Evolutionary conservation across 2,113 vertebrate species (phyloP).

Genomic region (Athene noctua): DNA sequence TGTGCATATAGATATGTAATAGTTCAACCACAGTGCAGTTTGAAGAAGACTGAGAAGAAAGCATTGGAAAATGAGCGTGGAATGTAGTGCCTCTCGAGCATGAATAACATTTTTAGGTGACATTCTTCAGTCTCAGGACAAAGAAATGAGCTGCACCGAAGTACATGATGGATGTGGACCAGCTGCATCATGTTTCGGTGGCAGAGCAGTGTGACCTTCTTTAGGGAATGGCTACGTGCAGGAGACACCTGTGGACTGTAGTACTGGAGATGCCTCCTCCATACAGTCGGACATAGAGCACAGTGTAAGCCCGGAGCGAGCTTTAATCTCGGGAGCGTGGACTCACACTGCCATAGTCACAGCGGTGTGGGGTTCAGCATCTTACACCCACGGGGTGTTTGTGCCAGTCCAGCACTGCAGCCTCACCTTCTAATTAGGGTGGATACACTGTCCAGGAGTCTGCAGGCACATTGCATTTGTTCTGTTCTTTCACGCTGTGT

Average conservation of each 20-base stretch:
- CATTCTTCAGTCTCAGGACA: neutral
- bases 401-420: neutral
- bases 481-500: neutral
- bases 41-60: neutral
- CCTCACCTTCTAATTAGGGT: neutral
- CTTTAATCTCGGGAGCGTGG: neutral
- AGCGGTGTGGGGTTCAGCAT: neutral
- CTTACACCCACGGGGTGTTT: accelerated
- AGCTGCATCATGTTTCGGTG: neutral
- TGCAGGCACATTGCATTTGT: neutral
- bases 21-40: slow-evolving; percentile 35
- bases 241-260: neutral
- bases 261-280: neutral
- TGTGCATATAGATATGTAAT: neutral
- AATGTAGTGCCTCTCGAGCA: neutral
- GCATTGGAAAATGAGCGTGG: neutral
- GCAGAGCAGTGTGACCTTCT: neutral
- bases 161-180: neutral
- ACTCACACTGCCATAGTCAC: neutral
- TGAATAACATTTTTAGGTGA: neutral
- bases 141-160: neutral
- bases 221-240: neutral
- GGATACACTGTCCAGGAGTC: neutral
- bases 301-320: neutral
- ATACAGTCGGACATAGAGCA: neutral